phyloP scores from a whole-genome alignment of 2,888 invertebrate species.

The Diadromus collaris region DNA sequence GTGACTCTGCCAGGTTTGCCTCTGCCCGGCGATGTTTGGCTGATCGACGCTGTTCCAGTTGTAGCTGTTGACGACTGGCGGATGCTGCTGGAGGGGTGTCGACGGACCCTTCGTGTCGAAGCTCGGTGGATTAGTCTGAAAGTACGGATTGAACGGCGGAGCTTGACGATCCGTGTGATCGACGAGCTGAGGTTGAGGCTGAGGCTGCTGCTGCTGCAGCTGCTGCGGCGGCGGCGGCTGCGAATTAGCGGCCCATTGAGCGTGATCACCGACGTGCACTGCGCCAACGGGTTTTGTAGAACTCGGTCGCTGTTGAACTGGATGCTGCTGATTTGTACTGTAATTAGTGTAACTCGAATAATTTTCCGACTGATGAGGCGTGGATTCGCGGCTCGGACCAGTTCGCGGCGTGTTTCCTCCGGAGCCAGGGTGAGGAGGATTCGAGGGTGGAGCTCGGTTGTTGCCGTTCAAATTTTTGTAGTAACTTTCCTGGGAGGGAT shows the following conservation, averaged over 20 bases:
- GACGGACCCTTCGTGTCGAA: slow-evolving; percentile 39
- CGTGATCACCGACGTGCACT: slow-evolving; percentile 29
- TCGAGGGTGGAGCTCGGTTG: slow-evolving; percentile 64
- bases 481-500: slow-evolving; percentile 72
- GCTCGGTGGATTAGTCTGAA: slow-evolving; percentile 40
- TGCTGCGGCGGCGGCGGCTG: slow-evolving; percentile 43
- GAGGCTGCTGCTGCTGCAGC: slow-evolving; percentile 33
- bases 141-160: slow-evolving; percentile 56
- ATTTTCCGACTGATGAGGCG: slow-evolving; percentile 69
- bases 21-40: slow-evolving; percentile 58
- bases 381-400: slow-evolving; percentile 66
- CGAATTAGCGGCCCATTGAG: slow-evolving; percentile 53
- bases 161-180: slow-evolving; percentile 50
- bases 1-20: slow-evolving; percentile 72
- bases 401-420: slow-evolving; percentile 62
- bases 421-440: slow-evolving; percentile 65
- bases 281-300: slow-evolving; percentile 45
- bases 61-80: slow-evolving; percentile 65
- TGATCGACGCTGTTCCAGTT: slow-evolving; percentile 71
- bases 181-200: slow-evolving; percentile 20
- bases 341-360: slow-evolving; percentile 71
- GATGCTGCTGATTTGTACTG: slow-evolving; percentile 65
- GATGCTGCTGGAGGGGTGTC: slow-evolving; percentile 41
- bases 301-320: slow-evolving; percentile 49
- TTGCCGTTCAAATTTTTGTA: slow-evolving; percentile 77